Base-by-base conservation (phyloP, 2,113 vertebrate species). In the Microtus montanus region DNA sequence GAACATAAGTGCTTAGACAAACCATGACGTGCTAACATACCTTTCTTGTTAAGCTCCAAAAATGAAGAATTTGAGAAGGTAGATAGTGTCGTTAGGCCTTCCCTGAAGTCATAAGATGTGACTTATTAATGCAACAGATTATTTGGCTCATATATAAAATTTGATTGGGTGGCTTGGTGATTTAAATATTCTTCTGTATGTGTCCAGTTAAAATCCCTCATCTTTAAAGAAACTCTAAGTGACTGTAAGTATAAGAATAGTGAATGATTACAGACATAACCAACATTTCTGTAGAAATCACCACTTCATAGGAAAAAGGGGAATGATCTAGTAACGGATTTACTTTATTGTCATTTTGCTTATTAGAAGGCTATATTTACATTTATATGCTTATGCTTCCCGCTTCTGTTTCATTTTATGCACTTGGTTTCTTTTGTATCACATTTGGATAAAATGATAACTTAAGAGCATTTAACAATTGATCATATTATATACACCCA, bases 141-240 rank as follows among this genome's bases (percentile, higher is more conserved):
- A 94, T 97, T 96, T 91, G 80, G 61, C 68, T 95, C 61, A 92
- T 85, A 75, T 68, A 49, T 89, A 87, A 96, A 95, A 94, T 96
- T 94, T 92, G 73, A 19, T 80, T 89, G 85, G 52, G 19, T 94
- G 54, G 30, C 35, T 95, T 19, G 1, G 38, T 38, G 30, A 58
- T 87, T 92, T 89, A 44, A 90, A 87, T 63, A 87, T 87, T 90
- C 15, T 94, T 71, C 47, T 44, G 17, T 68, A 7, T 87, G 33
- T 82, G 35, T 87, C 44, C 47, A 70, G 41, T 83, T 87, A 75
- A 90, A 87, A 70, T 77, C 74, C 20, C 6, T 89, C 73, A 74
- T 33, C 49, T 96, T 92, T 71, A 63, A 80, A 92, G 78, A 94
- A 90, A 66, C 20, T 87, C 2, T 26, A 90, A 17, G 17, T 87